These are phyloP conservation scores for Natrix natrix DNA, from an alignment of 2,797 vertebrate genomes.

Conservation along the genomic window DNA sequence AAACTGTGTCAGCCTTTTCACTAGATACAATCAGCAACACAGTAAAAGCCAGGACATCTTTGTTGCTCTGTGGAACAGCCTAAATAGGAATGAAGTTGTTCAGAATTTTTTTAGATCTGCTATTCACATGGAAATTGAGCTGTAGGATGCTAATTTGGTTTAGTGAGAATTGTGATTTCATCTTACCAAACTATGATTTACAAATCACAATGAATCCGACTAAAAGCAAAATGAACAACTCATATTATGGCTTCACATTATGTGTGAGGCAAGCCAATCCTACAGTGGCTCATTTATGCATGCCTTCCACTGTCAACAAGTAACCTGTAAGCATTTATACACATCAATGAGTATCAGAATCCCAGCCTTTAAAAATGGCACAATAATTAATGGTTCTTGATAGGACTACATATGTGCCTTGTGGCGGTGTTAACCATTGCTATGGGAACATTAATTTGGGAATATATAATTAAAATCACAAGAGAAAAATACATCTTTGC, in stretches of 20 bases:
- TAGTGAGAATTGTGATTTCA: background rate
- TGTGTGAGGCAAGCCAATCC: background rate
- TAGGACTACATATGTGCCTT: slow-evolving; percentile 41
- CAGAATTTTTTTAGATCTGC: background rate
- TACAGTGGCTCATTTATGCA: background rate
- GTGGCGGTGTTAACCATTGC: slow-evolving; percentile 52
- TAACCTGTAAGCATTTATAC: background rate
- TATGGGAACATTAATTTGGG: slow-evolving; percentile 63
- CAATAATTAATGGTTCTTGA: slow-evolving; percentile 59
- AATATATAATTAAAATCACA: slow-evolving; percentile 37
- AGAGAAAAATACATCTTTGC: slow-evolving; percentile 52
- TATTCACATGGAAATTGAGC: background rate
- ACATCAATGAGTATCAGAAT: background rate
- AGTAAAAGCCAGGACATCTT: background rate
- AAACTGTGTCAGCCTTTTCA: background rate
- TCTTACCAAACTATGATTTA: background rate
- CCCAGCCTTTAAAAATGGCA: slow-evolving; percentile 26
- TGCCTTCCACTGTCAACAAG: background rate
- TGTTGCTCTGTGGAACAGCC: background rate
- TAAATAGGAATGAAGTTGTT: background rate
- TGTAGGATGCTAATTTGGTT: background rate
- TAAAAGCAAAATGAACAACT: background rate
- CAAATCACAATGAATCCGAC: background rate
- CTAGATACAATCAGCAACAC: background rate
- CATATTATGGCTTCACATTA: background rate